Evolutionary conservation across 1,140 invertebrate genomes (phyloP), one percentile per base, ranked within the genome.

Genomic region (Hypothenemus hampei): DNA sequence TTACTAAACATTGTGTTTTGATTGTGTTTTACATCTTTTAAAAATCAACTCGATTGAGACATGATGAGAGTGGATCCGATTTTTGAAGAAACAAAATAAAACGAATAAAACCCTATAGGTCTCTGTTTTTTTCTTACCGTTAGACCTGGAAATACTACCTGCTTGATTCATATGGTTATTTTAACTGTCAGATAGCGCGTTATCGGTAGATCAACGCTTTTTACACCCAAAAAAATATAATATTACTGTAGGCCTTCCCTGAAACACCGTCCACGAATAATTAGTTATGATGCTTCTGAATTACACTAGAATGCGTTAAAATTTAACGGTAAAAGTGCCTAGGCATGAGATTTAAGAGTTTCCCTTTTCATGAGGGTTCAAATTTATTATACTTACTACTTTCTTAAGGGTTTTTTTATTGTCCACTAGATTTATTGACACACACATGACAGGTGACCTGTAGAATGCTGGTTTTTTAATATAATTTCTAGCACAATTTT

Each of bases 271-370:
- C 52, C 43, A 55, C 43, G n/a, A 46, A 36, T 43, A 55, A 55
- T 55, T 55, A 55, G 33, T 47, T 31, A 47, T 40, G 29, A 55
- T 55, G 52, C 52, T 55, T 36, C 52, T 55, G 52, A 55, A 55
- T 55, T 55, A 55, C 52, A 55, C 52, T n/a, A 10, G 52, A 29
- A 51, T 47, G 35, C 36, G 43, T 19, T 46, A 36, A 55, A 43
- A 55, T 13, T 31, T 55, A 55, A 55, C 52, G 43, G 52, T 46
- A 39, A 37, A 39, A 18, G n/a, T n/a, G n/a, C n/a, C n/a, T n/a
- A n/a, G 16, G 21, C 15, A 18, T 19, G 29, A 33, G 10, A 33
- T 41, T 39, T 49, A 13, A 13, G 47, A 39, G 21, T 51, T 51
- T 51, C 49, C 31, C 16, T 33, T 19, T 6, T 20, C 29, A 31